Evolutionary conservation across 2,113 vertebrate genomes (phyloP).

Genomic region (Leptosomus discolor): DNA sequence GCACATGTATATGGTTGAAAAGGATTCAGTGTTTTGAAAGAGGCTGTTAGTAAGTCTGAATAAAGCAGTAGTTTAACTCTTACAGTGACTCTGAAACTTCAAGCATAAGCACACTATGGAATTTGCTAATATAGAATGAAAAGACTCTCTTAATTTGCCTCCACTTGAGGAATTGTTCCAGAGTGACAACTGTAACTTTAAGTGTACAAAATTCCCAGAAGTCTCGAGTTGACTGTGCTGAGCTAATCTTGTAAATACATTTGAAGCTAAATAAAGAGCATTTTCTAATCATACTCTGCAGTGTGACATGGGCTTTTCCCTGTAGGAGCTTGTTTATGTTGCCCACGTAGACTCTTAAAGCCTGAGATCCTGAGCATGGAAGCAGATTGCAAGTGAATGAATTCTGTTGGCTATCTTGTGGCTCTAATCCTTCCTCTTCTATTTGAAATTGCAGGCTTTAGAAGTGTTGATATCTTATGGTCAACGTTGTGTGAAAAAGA

Average conservation of each 20-base stretch:
- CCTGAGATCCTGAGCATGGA: neutral
- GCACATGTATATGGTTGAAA: neutral
- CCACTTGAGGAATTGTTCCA: neutral
- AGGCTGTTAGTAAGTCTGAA: neutral
- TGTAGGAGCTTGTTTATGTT: neutral
- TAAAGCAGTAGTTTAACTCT: neutral
- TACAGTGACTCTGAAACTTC: neutral
- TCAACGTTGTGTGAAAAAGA: neutral
- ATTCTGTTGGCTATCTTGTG: neutral
- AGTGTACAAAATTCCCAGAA: neutral
- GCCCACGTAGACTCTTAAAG: neutral
- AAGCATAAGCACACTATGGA: neutral
- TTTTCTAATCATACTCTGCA: neutral
- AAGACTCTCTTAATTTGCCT: neutral
- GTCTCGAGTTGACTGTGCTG: neutral
- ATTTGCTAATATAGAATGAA: neutral
- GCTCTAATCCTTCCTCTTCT: neutral
- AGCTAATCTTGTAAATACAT: neutral
- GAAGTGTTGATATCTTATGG: neutral
- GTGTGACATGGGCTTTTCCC: neutral
- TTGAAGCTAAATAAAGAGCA: neutral
- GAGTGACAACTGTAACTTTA: neutral
- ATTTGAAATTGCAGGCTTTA: neutral
- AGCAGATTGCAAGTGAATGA: neutral
- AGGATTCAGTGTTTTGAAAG: slow-evolving; percentile 7